phyloP scores from a whole-genome alignment of 1,140 invertebrate species.

The Drosophila eugracilis region DNA sequence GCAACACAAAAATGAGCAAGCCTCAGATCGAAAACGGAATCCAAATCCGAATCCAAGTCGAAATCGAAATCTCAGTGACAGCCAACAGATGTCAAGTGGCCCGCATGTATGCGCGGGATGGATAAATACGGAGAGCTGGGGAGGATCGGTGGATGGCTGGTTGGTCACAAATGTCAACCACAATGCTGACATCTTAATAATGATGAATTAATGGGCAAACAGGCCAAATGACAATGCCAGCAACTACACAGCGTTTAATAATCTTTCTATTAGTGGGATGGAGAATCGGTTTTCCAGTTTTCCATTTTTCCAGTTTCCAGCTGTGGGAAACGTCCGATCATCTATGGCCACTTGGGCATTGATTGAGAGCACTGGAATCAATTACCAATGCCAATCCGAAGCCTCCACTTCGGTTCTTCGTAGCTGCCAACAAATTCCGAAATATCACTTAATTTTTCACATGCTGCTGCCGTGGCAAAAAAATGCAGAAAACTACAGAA shows the following conservation, averaged over 20 bases:
- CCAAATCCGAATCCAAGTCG: constrained; percentile 24
- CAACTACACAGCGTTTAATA: constrained; percentile 70
- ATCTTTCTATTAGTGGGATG: constrained; percentile 67
- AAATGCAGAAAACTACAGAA: constrained; percentile 14
- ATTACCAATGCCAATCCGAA: constrained; percentile 48
- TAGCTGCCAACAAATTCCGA: constrained; percentile 80
- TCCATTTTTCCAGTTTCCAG: constrained; percentile 11
- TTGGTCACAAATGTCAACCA: constrained; percentile 76
- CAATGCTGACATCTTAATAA: constrained; percentile 82
- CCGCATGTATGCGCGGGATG: constrained; percentile 43
- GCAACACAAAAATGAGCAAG: constrained; percentile 24
- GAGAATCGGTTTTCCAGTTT: constrained; percentile 54
- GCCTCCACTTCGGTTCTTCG: constrained; percentile 22
- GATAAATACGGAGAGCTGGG: no score
- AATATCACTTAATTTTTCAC: constrained; percentile 84
- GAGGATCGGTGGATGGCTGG: constrained; percentile 26
- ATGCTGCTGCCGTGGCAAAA: constrained; percentile 49
- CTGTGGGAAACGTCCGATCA: constrained; percentile 30
- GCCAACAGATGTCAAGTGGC: constrained; percentile 80
- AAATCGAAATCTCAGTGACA: constrained; percentile 62
- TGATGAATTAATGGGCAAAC: constrained; percentile 83
- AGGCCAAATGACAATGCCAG: constrained; percentile 66
- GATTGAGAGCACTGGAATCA: constrained; percentile 78
- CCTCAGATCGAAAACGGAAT: constrained; percentile 20
- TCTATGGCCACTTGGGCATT: constrained; percentile 56